Conservation (phyloP, 1,140 invertebrate genomes). For the Drosophila funebris region DNA sequence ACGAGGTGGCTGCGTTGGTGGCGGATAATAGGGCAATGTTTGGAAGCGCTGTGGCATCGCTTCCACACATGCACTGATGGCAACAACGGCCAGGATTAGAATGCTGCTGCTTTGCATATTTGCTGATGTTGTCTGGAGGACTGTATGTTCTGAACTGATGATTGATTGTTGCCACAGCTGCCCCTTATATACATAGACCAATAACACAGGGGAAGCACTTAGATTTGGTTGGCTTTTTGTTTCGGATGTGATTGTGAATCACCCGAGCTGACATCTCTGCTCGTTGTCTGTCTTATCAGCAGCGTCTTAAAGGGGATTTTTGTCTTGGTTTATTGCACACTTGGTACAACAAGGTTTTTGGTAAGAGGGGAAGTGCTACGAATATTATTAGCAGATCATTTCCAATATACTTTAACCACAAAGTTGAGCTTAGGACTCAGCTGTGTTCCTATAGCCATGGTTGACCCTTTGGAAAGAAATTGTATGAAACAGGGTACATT, state of each 20-base stretch:
- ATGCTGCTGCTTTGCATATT: conserved; percentile 59
- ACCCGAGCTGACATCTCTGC: conserved; percentile 30
- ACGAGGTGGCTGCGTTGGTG: conserved; percentile 25
- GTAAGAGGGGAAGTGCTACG: too few relatives aligned
- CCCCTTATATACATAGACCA: conserved; percentile 41
- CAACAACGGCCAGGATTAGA: conserved; percentile 50
- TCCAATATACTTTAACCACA: too few relatives aligned
- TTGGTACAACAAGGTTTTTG: too few relatives aligned
- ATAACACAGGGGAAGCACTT: conserved; percentile 28
- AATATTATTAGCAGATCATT: too few relatives aligned
- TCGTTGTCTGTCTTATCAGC: conserved; percentile 44
- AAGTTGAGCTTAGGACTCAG: too few relatives aligned
- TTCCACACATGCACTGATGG: conserved; percentile 52
- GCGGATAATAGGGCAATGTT: conserved; percentile 52
- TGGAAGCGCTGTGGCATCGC: conserved; percentile 50
- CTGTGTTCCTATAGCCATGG: too few relatives aligned
- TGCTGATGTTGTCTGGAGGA: conserved; percentile 7
- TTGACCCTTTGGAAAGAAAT: too few relatives aligned
- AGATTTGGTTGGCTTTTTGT: not conserved
- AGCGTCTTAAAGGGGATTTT: conserved; percentile 18
- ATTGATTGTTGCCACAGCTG: not conserved
- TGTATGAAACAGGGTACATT: too few relatives aligned
- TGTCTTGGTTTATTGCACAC: not conserved
- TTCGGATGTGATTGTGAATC: conserved; percentile 34
- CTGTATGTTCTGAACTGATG: conserved; percentile 37